Percentiles rank a stretch among this genome's conserved stretches.
phyloP scores from a whole-genome alignment of 2,888 invertebrate genomes.

The Pasiphila rectangulata region DNA sequence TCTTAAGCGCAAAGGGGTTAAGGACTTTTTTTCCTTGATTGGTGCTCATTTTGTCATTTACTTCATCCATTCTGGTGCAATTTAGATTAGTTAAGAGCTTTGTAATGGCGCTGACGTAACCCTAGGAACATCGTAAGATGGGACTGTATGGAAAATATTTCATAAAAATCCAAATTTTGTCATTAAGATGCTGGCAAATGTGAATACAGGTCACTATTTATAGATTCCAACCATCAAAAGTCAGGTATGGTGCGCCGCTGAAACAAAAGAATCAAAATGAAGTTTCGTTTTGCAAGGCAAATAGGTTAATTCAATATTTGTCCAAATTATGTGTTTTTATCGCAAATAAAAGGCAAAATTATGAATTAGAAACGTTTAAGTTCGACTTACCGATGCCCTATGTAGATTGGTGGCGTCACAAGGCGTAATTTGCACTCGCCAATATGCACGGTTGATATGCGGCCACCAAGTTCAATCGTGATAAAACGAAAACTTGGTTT shows the following conservation, averaged over 20 bases:
- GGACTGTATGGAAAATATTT: constrained; percentile 34
- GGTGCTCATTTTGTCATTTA: constrained; percentile 58
- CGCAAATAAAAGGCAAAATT: constrained; percentile 31
- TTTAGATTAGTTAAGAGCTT: constrained; percentile 28
- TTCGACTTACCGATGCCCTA: constrained; percentile 45
- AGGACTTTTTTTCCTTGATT: constrained; percentile 47
- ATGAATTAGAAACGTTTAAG: constrained; percentile 50
- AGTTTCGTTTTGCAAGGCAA: constrained; percentile 60
- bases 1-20: constrained; percentile 44
- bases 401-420: constrained; percentile 43
- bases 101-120: constrained; percentile 47
- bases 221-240: constrained; percentile 40
- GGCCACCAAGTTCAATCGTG: constrained; percentile 43
- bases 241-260: constrained; percentile 47
- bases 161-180: constrained; percentile 34
- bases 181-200: constrained; percentile 28
- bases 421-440: constrained; percentile 50
- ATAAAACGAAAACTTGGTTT: constrained; percentile 69
- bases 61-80: constrained; percentile 59
- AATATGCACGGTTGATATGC: constrained; percentile 48
- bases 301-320: constrained; percentile 66
- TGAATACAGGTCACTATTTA: constrained; percentile 38
- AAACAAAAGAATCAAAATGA: constrained; percentile 77
- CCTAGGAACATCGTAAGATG: constrained; percentile 42
- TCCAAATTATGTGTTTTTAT: constrained; percentile 39